Base-by-base conservation (phyloP, 1,140 invertebrate genomes). In the Heliconius congener region DNA sequence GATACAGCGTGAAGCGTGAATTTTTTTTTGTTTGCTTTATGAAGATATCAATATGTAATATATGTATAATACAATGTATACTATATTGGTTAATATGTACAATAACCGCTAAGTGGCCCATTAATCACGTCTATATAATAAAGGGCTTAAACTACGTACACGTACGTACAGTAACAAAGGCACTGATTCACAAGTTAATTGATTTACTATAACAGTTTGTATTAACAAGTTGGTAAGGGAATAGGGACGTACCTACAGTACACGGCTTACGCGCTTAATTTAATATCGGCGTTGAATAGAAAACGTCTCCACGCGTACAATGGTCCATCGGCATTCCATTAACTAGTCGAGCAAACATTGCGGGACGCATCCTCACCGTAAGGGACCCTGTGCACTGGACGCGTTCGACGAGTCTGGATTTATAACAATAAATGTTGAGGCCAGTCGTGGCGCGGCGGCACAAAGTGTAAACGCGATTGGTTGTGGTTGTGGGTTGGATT, bases 311-410 rank as follows among this genome's bases (percentile, higher is more conserved):
- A 83, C 82, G 87, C 82, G 86, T 86, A 90, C 89, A 93, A 92
- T 92, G 83, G 88, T 84, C 90, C 88, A 90, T 90, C 88, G 92
- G 90, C 85, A 90, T 93, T 91, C 92, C 91, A 93, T 93, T 93
- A 93, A 93, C 91, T 89, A 92, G 85, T 87, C 86, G 84, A 85
- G 86, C 88, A 94, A 93, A 92, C 89, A 90, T 85, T 87, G 82
- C 83, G 82, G 86, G 85, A 86, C 88, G 88, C 88, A 86, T 90
- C 85, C 86, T 85, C 84, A 76, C 79, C 81, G 79, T 90, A 88
- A 89, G 70, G 79, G 37, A 42, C 60, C 27, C 16, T 76, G 57
- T 60, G 81, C 76, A 83, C 74, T 70, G 55, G 60, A 30, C 27
- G 27, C 60, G 27, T 13, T 66, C 5, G 23, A 16, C 13, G 2